phyloP scores from a whole-genome alignment of 2,888 invertebrate genomes.

The Galeruca laticollis region DNA sequence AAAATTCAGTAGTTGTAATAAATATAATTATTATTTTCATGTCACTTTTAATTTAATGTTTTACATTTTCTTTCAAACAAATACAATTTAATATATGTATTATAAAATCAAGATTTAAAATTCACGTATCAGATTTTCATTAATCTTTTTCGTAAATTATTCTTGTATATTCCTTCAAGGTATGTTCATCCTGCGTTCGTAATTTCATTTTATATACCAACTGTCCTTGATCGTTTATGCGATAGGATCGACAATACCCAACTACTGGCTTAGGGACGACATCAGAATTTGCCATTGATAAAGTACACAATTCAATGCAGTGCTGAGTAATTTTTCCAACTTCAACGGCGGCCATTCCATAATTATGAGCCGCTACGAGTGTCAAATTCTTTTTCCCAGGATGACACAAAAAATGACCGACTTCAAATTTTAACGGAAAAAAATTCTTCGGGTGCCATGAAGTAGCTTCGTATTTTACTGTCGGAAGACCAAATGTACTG shows the following conservation, averaged over 20 bases:
- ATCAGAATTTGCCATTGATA: constrained; percentile 6
- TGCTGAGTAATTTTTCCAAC: constrained; percentile 6
- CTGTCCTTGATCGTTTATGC: constrained; percentile 12
- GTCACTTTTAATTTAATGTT: neutral
- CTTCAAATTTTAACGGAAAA: constrained; percentile 9
- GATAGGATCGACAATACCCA: constrained; percentile 9
- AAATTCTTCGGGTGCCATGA: constrained; percentile 5
- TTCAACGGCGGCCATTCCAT: constrained; percentile 11
- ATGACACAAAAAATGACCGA: constrained; percentile 10
- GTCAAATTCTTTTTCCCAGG: neutral
- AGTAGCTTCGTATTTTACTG: constrained; percentile 12
- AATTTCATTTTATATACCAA: constrained; percentile 13
- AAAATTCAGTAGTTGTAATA: too few species aligned
- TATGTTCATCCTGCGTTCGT: neutral
- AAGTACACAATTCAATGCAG: constrained; percentile 14
- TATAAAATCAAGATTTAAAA: neutral
- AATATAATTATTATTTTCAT: neutral
- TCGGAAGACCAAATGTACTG: neutral
- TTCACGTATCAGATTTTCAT: neutral
- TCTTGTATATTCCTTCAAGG: constrained; percentile 5
- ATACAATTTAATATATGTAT: neutral
- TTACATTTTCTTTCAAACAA: neutral
- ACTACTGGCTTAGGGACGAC: neutral
- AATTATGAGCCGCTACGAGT: constrained; percentile 9
- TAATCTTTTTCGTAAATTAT: constrained; percentile 12